These are phyloP conservation scores for Ctenosaura bakeri DNA, from an alignment of 2,797 vertebrate genomes.

Conservation along the genomic window DNA sequence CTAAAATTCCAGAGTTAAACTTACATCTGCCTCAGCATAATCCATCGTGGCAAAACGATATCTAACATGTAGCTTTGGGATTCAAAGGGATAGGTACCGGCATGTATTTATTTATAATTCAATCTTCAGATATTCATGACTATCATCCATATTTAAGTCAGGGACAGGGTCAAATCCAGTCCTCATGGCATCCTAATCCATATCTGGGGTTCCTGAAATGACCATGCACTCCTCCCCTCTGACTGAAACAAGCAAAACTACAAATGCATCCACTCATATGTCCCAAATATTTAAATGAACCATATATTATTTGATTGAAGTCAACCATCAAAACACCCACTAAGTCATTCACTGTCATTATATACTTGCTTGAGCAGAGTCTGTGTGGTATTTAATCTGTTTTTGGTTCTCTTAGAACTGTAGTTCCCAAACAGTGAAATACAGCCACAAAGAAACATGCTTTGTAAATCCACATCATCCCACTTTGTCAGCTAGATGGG, in stretches of 20 bases:
- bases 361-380: neutral
- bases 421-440: neutral
- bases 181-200: too few species aligned
- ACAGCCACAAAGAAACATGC: neutral
- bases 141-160: neutral
- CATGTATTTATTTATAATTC: neutral
- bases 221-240: too few species aligned
- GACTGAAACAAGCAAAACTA: neutral
- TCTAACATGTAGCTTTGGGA: neutral
- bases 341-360: neutral
- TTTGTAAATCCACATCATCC: neutral
- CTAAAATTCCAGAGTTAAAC: neutral
- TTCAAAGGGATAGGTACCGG: neutral
- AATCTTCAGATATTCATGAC: neutral
- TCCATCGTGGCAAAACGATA: neutral
- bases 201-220: too few species aligned
- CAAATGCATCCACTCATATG: neutral
- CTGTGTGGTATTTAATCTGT: neutral
- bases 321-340: neutral
- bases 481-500: neutral
- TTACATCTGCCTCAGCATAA: neutral
- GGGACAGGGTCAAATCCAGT: too few species aligned
- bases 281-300: neutral
- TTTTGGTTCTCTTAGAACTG: neutral
- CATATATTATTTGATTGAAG: neutral